Evolutionary conservation across 2,888 invertebrate species (phyloP).

Genomic region (Lasius platythorax): DNA sequence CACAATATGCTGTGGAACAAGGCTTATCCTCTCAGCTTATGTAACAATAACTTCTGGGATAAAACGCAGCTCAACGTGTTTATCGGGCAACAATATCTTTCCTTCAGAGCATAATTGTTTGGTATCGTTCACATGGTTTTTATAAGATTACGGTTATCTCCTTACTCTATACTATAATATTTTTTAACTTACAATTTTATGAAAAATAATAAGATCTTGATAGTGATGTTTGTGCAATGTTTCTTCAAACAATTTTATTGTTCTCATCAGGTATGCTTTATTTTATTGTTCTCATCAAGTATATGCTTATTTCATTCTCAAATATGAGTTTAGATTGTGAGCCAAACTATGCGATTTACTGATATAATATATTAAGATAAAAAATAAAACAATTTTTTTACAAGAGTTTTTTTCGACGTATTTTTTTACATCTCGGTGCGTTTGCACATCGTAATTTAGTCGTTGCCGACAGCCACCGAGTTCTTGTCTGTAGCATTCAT

Average conservation of each 20-base stretch:
- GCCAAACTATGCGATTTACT: background rate
- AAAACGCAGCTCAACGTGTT: slow-evolving; percentile 38
- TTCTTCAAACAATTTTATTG: background rate
- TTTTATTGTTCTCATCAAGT: background rate
- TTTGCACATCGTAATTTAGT: slow-evolving; percentile 52
- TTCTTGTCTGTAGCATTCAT: slow-evolving; percentile 63
- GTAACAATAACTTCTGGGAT: slow-evolving; percentile 49
- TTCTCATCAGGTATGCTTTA: background rate
- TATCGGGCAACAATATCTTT: slow-evolving; percentile 38
- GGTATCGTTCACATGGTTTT: background rate
- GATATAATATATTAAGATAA: background rate
- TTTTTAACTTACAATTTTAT: background rate
- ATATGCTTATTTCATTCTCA: background rate
- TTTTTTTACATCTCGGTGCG: background rate
- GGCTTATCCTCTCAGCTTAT: slow-evolving; percentile 39
- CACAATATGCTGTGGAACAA: slow-evolving; percentile 50
- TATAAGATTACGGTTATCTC: background rate
- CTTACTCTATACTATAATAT: background rate
- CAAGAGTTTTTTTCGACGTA: background rate
- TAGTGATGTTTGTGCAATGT: background rate
- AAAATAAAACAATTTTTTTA: background rate
- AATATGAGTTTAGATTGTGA: background rate
- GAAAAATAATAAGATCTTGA: background rate
- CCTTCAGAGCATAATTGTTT: slow-evolving; percentile 8
- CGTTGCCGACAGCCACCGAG: slow-evolving; percentile 59